Evolutionary conservation across 2,797 vertebrate species (phyloP).

Genomic region (Melanotaenia boesemani): DNA sequence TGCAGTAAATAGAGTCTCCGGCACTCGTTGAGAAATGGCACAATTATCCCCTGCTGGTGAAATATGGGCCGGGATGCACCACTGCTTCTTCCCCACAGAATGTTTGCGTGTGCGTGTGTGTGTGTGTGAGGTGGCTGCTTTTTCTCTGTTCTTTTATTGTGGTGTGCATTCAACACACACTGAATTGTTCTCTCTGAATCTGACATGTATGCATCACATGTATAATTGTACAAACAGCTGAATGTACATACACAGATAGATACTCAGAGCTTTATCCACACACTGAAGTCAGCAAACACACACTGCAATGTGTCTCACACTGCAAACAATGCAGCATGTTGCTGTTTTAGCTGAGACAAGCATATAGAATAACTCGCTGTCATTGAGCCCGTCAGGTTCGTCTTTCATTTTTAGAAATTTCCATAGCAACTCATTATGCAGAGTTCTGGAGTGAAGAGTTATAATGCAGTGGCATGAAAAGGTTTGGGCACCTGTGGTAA

Average conservation of each 20-base stretch:
- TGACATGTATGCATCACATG: constrained; percentile 31
- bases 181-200: constrained; percentile 43
- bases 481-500: neutral
- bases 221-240: constrained; percentile 25
- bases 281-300: neutral
- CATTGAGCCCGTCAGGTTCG: constrained; percentile 57
- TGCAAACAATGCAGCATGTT: constrained; percentile 52
- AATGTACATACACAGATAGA: neutral
- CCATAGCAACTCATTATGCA: constrained; percentile 26
- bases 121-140: constrained; percentile 29
- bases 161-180: constrained; percentile 49
- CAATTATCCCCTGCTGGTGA: constrained; percentile 84
- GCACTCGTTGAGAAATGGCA: constrained; percentile 83
- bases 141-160: constrained; percentile 46
- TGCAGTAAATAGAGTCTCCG: constrained; percentile 84
- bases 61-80: constrained; percentile 82
- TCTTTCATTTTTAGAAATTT: constrained; percentile 23
- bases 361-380: constrained; percentile 64
- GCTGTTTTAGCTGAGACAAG: constrained; percentile 68
- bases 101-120: constrained; percentile 43
- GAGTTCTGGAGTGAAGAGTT: neutral
- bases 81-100: constrained; percentile 74
- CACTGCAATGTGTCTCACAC: constrained; percentile 16
- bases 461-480: neutral
- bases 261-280: neutral